Evolutionary conservation across 2,113 vertebrate species (phyloP).

Genomic region (Heterotilapia buettikoferi): DNA sequence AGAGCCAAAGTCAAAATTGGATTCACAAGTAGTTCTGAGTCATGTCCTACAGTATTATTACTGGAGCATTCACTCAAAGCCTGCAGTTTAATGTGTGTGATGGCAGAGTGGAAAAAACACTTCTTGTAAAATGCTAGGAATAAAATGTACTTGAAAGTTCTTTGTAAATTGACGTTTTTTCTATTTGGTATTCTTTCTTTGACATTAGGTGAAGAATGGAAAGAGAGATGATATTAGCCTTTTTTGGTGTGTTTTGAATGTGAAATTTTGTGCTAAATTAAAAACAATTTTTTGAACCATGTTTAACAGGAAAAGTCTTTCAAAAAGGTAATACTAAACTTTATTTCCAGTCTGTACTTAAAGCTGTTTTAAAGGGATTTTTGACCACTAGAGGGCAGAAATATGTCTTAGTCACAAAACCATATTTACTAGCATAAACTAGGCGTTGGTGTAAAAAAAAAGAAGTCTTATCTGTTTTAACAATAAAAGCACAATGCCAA

Average conservation of each 20-base stretch:
- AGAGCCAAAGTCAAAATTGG: neutral
- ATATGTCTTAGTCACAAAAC: neutral
- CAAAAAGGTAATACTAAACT: neutral
- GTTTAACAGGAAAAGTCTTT: neutral
- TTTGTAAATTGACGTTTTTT: neutral
- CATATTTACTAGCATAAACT: neutral
- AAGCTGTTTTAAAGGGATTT: neutral
- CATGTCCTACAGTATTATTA: neutral
- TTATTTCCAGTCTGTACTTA: neutral
- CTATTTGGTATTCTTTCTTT: neutral
- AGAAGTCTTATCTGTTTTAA: neutral
- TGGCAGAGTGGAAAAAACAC: neutral
- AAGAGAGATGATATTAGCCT: neutral
- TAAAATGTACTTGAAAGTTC: neutral
- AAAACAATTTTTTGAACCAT: neutral
- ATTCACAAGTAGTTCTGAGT: neutral
- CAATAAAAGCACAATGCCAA: neutral
- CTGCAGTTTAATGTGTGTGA: neutral
- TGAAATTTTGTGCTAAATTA: neutral
- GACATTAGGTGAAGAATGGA: neutral
- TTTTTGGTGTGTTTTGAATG: neutral
- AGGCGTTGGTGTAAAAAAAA: neutral
- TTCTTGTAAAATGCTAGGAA: neutral
- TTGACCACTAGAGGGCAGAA: neutral
- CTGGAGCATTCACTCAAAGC: neutral